phyloP scores from a whole-genome alignment of 2,797 vertebrate species.

The Vultur gryphus region DNA sequence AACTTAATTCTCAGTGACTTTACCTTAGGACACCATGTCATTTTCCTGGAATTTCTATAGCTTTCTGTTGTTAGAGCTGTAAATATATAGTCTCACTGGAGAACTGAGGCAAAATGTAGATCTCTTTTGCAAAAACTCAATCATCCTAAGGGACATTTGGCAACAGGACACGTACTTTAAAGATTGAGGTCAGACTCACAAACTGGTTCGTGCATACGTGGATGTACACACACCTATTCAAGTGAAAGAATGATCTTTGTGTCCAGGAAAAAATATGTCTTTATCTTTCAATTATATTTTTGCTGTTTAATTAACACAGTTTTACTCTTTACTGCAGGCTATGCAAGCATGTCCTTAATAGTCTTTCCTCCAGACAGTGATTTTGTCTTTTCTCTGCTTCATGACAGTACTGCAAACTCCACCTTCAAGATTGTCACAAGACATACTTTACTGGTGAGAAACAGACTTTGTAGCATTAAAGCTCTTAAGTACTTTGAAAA shows the following conservation, averaged over 20 bases:
- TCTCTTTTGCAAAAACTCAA: not conserved
- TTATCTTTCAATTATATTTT: not conserved
- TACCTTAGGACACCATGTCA: not conserved
- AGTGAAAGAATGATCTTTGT: not conserved
- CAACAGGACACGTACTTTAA: not conserved
- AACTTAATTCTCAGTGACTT: not conserved
- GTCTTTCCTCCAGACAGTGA: not conserved
- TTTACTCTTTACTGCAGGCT: not conserved
- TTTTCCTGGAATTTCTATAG: not conserved
- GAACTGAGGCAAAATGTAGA: not conserved
- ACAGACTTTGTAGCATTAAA: conserved; percentile 52
- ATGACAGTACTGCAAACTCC: not conserved
- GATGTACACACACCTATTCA: not conserved
- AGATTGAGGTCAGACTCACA: not conserved
- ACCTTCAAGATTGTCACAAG: conserved; percentile 57
- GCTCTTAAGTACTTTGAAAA: conserved; percentile 36
- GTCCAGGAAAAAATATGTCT: not conserved
- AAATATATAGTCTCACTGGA: not conserved
- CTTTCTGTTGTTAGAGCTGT: not conserved
- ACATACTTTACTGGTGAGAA: conserved; percentile 59
- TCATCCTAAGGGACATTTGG: not conserved
- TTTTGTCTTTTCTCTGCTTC: not conserved
- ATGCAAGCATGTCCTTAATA: not conserved
- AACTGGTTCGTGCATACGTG: not conserved
- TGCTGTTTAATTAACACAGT: not conserved